These are phyloP conservation scores for Frieseomelitta varia DNA, from an alignment of 1,140 invertebrate genomes.

Conservation along the genomic window DNA sequence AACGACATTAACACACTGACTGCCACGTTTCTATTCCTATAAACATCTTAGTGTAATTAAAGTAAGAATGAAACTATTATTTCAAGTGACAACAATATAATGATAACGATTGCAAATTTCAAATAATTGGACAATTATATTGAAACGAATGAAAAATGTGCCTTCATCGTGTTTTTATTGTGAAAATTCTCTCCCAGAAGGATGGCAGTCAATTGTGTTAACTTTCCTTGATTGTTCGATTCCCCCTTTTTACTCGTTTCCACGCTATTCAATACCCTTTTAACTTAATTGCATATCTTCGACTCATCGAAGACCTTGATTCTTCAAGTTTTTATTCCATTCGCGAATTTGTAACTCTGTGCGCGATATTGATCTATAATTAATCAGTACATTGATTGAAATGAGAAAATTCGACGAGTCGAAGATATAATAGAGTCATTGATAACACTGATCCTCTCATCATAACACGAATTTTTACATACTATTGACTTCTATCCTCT, in stretches of 20 bases:
- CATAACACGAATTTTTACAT: neutral
- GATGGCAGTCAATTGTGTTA: no score
- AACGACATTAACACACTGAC: constrained; percentile 10
- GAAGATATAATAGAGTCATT: constrained; percentile 12
- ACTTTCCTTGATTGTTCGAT: neutral
- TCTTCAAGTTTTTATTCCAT: no score
- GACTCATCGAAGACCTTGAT: neutral
- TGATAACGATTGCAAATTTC: no score
- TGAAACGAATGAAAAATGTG: no score
- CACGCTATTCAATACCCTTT: constrained; percentile 1
- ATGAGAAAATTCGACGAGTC: neutral
- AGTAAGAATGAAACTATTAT: no score
- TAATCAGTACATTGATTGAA: neutral
- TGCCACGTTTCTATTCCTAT: no score
- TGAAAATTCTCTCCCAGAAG: no score
- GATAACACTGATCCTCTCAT: constrained; percentile 11
- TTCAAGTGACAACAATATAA: no score
- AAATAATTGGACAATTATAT: no score
- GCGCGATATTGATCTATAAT: no score
- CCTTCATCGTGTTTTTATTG: no score
- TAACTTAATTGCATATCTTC: neutral
- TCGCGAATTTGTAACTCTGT: neutral
- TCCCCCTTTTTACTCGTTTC: neutral
- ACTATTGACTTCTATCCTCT: neutral
- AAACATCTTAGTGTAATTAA: no score